A percentile compares a stretch with the other conserved stretches of the same genome.
These are phyloP conservation scores for Platyscapa corneri DNA, from an alignment of 1,140 invertebrate species.

Conservation along the genomic window DNA sequence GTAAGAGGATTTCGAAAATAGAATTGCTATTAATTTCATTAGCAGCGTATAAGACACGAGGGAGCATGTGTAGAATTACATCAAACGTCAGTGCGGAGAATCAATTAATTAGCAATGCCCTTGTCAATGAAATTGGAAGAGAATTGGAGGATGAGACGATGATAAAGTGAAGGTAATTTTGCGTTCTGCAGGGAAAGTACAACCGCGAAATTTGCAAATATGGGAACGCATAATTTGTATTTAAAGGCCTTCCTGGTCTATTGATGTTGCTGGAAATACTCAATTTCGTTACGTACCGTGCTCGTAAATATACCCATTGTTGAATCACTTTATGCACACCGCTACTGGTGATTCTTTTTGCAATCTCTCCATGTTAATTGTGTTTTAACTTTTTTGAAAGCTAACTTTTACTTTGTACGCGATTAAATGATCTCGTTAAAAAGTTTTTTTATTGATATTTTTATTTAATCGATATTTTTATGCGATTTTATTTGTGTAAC, in stretches of 20 bases:
- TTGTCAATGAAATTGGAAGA: constrained; percentile 57
- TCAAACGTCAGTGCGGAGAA: constrained; percentile 27
- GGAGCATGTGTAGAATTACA: background rate
- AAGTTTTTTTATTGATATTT: background rate
- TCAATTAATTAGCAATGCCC: background rate
- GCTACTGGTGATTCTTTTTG: background rate
- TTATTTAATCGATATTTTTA: too few species aligned
- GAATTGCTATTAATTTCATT: background rate
- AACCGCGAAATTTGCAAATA: constrained; percentile 10
- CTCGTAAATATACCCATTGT: background rate
- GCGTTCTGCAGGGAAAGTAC: background rate
- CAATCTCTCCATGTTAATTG: background rate
- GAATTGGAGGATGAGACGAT: constrained; percentile 57
- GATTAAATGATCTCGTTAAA: background rate
- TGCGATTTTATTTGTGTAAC: too few species aligned
- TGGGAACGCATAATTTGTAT: background rate
- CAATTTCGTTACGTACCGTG: background rate
- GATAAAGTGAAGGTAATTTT: background rate
- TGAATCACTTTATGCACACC: background rate
- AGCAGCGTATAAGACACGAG: background rate
- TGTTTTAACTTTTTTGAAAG: background rate
- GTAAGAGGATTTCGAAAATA: too few species aligned
- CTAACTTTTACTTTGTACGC: background rate
- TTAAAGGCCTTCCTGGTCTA: background rate
- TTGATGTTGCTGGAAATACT: constrained; percentile 1